phyloP scores from a whole-genome alignment of 92 coral and sea anemone species.

The Epizoanthus illoricatus region DNA sequence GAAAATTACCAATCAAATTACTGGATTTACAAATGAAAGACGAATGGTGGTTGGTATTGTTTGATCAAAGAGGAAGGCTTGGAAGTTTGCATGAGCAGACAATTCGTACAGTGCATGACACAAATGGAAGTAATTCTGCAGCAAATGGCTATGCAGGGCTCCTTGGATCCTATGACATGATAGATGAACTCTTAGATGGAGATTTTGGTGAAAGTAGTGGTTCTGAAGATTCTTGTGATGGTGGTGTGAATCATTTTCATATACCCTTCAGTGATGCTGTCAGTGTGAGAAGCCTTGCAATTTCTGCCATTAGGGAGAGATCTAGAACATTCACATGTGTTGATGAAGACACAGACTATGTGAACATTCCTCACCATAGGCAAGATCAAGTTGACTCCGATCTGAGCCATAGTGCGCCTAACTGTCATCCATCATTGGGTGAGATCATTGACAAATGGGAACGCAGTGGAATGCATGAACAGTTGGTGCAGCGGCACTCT shows the following conservation, averaged over 20 bases:
- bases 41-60: constrained; percentile 97
- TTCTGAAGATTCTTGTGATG: not conserved
- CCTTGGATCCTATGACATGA: constrained; percentile 72
- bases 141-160: constrained; percentile 44
- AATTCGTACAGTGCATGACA: constrained; percentile 18
- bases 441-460: constrained; percentile 67
- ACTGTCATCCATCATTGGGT: constrained; percentile 42
- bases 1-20: constrained; percentile 78
- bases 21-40: constrained; percentile 91
- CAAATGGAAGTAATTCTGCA: not conserved
- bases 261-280: constrained; percentile 41
- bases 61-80: constrained; percentile 69
- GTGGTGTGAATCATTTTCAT: not conserved
- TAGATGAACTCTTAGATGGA: constrained; percentile 61
- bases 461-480: not conserved
- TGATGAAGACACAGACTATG: constrained; percentile 18
- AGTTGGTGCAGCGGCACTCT: constrained; percentile 48
- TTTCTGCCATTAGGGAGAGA: constrained; percentile 65
- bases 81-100: constrained; percentile 31
- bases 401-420: constrained; percentile 73
- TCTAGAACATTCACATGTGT: constrained; percentile 61
- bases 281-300: constrained; percentile 67
- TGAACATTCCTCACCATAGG: not conserved
- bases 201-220: constrained; percentile 25
- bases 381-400: constrained; percentile 14